Conservation (phyloP, 2,113 vertebrate species). For the Oreochromis niloticus region DNA sequence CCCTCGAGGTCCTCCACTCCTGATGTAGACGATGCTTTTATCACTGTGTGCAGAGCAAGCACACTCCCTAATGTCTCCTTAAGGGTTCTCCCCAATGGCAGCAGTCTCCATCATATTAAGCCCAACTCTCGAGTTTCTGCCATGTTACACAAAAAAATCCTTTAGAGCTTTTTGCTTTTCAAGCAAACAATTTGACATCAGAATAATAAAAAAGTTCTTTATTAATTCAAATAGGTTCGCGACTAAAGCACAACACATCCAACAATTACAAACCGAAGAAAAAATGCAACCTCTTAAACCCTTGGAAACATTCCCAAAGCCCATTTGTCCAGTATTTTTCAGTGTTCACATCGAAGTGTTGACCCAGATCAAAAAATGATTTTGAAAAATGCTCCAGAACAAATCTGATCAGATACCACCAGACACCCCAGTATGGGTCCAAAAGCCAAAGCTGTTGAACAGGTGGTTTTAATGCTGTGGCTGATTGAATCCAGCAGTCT, state of each 20-base stretch:
- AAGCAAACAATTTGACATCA: background rate
- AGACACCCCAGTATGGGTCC: rapidly evolving
- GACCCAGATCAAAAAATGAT: background rate
- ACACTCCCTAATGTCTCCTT: background rate
- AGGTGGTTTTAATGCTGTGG: rapidly evolving
- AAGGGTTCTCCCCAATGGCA: rapidly evolving
- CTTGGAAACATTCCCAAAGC: background rate
- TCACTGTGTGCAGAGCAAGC: background rate
- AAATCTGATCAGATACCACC: background rate
- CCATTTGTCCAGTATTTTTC: background rate
- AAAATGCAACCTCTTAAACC: rapidly evolving
- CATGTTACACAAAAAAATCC: background rate
- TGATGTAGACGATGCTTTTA: background rate
- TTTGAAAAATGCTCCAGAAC: background rate
- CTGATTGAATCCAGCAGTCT: rapidly evolving
- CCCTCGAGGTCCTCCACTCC: background rate
- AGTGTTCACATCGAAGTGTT: background rate
- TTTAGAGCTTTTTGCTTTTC: background rate
- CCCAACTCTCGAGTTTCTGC: background rate
- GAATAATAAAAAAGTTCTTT: background rate
- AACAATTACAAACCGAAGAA: background rate
- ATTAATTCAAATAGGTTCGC: background rate
- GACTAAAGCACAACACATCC: background rate
- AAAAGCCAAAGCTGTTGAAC: background rate
- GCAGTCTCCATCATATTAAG: background rate